A percentile compares a stretch with the other conserved stretches of the same genome.
Evolutionary conservation across 1,140 invertebrate genomes (phyloP).

Genomic region (Aricia agestis): DNA sequence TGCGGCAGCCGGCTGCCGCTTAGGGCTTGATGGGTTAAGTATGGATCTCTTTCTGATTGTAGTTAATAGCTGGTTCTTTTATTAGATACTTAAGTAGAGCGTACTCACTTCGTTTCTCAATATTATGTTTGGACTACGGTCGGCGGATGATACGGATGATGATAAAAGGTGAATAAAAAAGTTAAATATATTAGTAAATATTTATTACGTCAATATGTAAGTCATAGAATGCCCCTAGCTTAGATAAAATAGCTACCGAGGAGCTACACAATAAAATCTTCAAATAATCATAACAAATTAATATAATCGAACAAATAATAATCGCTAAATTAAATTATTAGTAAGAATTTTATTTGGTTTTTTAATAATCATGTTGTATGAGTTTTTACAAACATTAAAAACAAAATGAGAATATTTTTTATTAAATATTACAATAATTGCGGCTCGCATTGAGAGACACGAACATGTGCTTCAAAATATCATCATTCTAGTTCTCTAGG

Average conservation of each 20-base stretch:
- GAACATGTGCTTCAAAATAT: background rate
- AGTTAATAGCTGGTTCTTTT: too few species aligned
- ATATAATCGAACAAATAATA: slow-evolving; percentile 19
- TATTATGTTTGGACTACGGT: too few species aligned
- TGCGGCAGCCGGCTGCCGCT: too few species aligned
- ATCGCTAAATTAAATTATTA: slow-evolving; percentile 12
- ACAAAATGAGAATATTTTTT: background rate
- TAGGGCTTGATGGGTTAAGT: too few species aligned
- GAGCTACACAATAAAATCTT: slow-evolving; percentile 32
- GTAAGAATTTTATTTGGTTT: slow-evolving; percentile 31
- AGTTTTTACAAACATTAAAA: slow-evolving; percentile 6
- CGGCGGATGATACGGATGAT: too few species aligned
- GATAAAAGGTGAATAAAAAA: background rate
- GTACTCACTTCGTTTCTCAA: too few species aligned
- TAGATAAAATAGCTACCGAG: slow-evolving; percentile 24
- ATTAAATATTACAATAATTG: slow-evolving; percentile 7
- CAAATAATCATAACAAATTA: slow-evolving; percentile 37
- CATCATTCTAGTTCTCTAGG: background rate
- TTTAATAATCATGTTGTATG: slow-evolving; percentile 6
- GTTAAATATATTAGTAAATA: slow-evolving; percentile 29
- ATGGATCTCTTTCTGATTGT: too few species aligned
- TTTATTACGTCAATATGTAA: slow-evolving; percentile 33
- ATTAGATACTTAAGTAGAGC: too few species aligned
- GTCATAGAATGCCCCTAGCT: slow-evolving; percentile 28
- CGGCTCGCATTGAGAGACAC: background rate